Conservation (phyloP, 2,113 vertebrate species). For the Tilapia sparmanii region DNA sequence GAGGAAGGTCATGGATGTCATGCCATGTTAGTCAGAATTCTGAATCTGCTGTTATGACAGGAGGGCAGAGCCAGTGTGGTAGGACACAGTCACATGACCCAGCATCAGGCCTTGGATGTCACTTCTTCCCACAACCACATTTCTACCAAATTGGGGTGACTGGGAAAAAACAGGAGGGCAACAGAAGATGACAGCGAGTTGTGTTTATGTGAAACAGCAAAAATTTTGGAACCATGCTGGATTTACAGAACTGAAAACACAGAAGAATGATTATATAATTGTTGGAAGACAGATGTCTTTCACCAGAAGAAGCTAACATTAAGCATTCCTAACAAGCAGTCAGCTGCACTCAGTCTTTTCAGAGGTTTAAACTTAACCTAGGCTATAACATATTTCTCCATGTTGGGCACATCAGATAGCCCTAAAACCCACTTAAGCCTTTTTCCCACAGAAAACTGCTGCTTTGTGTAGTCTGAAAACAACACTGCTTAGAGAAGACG, state of each 20-base stretch:
- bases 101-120: constrained; percentile 11
- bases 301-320: not conserved
- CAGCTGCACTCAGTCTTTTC: not conserved
- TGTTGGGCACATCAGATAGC: not conserved
- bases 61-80: constrained; percentile 25
- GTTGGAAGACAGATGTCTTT: not conserved
- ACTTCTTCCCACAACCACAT: not conserved
- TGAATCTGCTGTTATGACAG: constrained; percentile 39
- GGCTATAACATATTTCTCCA: not conserved
- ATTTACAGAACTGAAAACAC: not conserved
- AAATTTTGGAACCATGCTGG: not conserved
- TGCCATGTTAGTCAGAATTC: constrained; percentile 46
- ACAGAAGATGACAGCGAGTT: not conserved
- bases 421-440: not conserved
- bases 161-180: not conserved
- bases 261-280: not conserved
- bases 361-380: not conserved
- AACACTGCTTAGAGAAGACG: not conserved
- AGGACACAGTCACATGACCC: constrained; percentile 52
- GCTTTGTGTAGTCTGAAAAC: not conserved
- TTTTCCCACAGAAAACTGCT: not conserved
- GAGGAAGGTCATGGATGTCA: constrained; percentile 46
- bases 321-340: not conserved
- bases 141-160: not conserved
- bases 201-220: not conserved